phyloP scores from a whole-genome alignment of 2,797 vertebrate species.

The Microctenopoma lineatum region DNA sequence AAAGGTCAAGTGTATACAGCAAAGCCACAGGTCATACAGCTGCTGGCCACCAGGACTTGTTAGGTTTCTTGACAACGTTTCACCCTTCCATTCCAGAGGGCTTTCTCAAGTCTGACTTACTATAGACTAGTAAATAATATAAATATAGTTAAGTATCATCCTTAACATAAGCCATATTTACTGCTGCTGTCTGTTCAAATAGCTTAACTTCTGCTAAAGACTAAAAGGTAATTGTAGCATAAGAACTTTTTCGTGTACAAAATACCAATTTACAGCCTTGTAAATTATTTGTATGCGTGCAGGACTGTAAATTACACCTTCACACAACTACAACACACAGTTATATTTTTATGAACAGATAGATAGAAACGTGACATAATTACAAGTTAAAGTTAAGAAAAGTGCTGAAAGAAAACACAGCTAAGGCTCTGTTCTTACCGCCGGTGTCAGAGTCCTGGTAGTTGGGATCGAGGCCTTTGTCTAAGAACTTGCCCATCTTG shows the following conservation, averaged over 20 bases:
- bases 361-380: background rate
- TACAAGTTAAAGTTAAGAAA: conserved; percentile 27
- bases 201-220: background rate
- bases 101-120: too few species aligned
- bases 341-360: background rate
- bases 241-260: too few species aligned
- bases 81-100: too few species aligned
- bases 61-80: too few species aligned
- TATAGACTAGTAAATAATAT: too few species aligned
- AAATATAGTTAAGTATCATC: background rate
- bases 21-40: conserved; percentile 11
- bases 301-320: background rate
- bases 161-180: background rate
- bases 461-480: conserved; percentile 94
- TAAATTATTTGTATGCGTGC: too few species aligned
- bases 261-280: too few species aligned
- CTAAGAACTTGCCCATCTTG: conserved; percentile 90
- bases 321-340: background rate
- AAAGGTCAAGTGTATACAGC: conserved; percentile 33
- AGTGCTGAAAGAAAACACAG: background rate
- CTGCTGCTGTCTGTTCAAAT: background rate
- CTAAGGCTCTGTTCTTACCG: conserved; percentile 77
- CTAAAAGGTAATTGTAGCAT: too few species aligned
- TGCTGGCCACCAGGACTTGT: too few species aligned
- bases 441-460: conserved; percentile 91